Evolutionary conservation across 2,888 invertebrate species (phyloP), one percentile per base, ranked within the genome.

Genomic region (Dynastes maya): DNA sequence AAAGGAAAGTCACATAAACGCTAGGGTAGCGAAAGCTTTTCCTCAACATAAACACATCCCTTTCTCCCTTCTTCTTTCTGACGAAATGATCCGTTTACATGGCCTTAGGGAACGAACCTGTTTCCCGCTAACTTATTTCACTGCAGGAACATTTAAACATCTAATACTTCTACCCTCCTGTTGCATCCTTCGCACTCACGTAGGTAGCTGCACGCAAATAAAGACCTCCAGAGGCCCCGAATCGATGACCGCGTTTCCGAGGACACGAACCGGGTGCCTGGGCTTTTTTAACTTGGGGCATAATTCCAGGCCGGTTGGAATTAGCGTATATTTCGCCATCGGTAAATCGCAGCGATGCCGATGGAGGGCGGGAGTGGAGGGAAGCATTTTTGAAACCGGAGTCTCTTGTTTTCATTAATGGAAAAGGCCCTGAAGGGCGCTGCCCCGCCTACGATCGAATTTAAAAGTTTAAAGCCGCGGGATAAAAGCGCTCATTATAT

Each of bases 391-490:
- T 13, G 29, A 51, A 68, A 51, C 27, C 68, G 51, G 5, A 63
- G 29, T 68, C 51, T 29, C 51, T 51, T 68, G 68, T 68, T 68
- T 68, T 68, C 68, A 51, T 68, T 68, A 68, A 68, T 51, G 63
- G 63, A 63, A 63, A 63, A 63, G 13, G 63, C 13, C 32, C 63
- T 29, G 68, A 13, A 68, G 68, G 49, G 51, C 32, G 27, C 49
- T 6, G 51, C 68, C 27, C 27, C 29, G 65, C 8, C 13, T 6
- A 51, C 68, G 49, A 51, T 74, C 63, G 72, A 74, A 74, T 74
- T 74, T 74, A 45, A 61, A 74, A 74, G 61, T 74, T 74, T 74
- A 74, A 74, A 74, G 63, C 72, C 63, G 72, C 61, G 45, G 72
- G 72, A 74, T 74, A 74, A 74, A 74, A 29, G 72, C 27, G 61